Percentiles rank a stretch among this genome's conserved stretches.
These are phyloP conservation scores for Drosophila navojoa DNA, from an alignment of 1,140 invertebrate genomes.

Conservation along the genomic window DNA sequence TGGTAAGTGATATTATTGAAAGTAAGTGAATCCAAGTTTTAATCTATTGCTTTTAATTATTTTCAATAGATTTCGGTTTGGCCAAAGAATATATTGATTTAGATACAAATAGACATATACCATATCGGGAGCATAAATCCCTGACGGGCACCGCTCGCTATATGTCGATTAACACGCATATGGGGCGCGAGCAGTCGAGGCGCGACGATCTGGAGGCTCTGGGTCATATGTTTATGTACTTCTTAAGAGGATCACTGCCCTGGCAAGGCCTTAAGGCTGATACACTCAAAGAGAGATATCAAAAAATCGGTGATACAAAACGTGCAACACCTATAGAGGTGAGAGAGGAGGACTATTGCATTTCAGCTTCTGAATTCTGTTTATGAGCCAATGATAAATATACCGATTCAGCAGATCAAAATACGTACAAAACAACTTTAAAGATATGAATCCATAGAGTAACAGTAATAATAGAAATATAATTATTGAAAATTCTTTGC, in stretches of 20 bases:
- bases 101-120: constrained; percentile 99
- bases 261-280: constrained; percentile 99
- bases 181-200: constrained; percentile 99
- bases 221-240: constrained; percentile 99
- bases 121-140: constrained; percentile 99
- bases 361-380: too few species aligned
- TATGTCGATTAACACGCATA: constrained; percentile 99
- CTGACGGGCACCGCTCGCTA: constrained; percentile 98
- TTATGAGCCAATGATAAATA: too few species aligned
- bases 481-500: too few species aligned
- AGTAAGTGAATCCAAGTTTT: neutral
- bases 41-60: constrained; percentile 45
- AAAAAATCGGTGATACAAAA: constrained; percentile 99
- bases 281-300: constrained; percentile 99
- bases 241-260: constrained; percentile 98
- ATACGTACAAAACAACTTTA: too few species aligned
- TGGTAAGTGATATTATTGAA: constrained; percentile 85
- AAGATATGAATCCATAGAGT: too few species aligned
- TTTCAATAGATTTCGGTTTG: constrained; percentile 95
- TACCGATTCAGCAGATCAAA: too few species aligned
- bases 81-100: constrained; percentile 99
- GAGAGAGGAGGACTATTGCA: constrained; percentile 12
- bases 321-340: constrained; percentile 97
- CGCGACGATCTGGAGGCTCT: constrained; percentile 99
- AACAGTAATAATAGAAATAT: too few species aligned